Base-by-base conservation (phyloP, 2,113 vertebrate genomes). In the Phylloscopus trochilus region DNA sequence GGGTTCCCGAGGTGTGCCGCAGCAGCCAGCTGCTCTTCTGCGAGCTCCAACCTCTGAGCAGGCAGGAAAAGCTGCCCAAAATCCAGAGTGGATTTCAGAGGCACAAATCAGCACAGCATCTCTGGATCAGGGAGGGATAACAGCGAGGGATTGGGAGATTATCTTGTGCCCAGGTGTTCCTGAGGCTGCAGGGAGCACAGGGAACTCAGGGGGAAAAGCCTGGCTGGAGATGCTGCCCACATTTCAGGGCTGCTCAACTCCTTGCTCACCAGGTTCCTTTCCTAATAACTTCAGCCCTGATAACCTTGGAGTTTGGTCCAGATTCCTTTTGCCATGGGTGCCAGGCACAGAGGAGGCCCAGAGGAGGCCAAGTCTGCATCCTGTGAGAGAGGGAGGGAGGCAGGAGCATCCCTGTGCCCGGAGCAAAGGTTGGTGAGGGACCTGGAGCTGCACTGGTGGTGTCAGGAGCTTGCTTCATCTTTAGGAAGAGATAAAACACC, bases 11-110 rank as follows among this genome's bases (percentile, higher is more conserved):
- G 30, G 1, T 4, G 23, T 5, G 39, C 58, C 66, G 11, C 82
- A 58, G 79, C 64, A 37, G 76, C 62, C 96, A 76, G 77, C 87
- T 74, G 16, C 0, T 0, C 28, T 49, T 41, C 0, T 6, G 3
- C 10, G 9, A 15, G 7, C 3, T 28, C 28, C 6, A 24, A 3
- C 0, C 1, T 11, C 67, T 30, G n/a, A 22, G 9, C 3, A 19
- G 24, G 0, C 85, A 49, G 72, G 17, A 86, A 26, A 59, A 53
- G 56, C 13, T 53, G 56, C 62, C 72, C 2, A 2, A 66, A 75
- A 75, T 9, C 33, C 79, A 56, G 35, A 0, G 27, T 19, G 64
- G 41, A 28, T 28, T 76, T 66, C 88, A 56, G 41, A 80, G 63
- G 22, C 27, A 33, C n/a, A 44, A 47, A 79, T 46, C 74, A 24